Evolutionary conservation across 2,888 invertebrate species (phyloP), one percentile per base, ranked within the genome.

Genomic region (Oithona nana): DNA sequence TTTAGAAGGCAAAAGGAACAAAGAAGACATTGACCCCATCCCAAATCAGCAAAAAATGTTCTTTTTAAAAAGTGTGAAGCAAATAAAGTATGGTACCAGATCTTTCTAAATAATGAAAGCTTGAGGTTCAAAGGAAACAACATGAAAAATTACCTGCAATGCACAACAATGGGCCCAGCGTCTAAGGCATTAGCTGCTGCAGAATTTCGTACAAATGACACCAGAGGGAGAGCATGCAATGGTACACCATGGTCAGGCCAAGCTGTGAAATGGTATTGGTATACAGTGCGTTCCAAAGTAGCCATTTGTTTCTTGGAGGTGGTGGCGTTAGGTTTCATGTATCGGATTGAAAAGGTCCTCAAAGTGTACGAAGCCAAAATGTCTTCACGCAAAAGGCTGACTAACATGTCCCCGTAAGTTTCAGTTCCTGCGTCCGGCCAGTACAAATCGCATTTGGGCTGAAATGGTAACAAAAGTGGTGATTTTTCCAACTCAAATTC

Each of bases 171-270:
- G 28, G 93, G 90, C 63, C 88, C 88, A 60, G 85, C 84, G 70
- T 86, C 85, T 6, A 80, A 75, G 70, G 84, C 80, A 78, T 84
- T 85, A 56, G 84, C 83, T 65, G 80, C 79, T 26, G 86, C 81
- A 29, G 92, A 92, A 71, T 90, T 90, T 70, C 85, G 83, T 54
- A 94, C 87, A 75, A 94, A 94, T 68, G 88, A 87, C 67, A 94
- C 76, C 66, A 93, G 90, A 26, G 93, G 92, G 63, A 94, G 78
- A 4, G 92, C 88, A 76, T 93, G 93, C 70, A 88, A 83, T 13
- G 90, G 90, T 28, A 88, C 89, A 65, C 89, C 94, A 74, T 94
- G 94, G 77, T 95, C 94, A 0, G 93, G 93, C 94, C 94, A 95
- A 74, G 92, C 90, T n/a, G 94, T 94, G 73, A 92, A 94, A 74